Base-by-base conservation (phyloP, 2,797 vertebrate genomes). In the Catostomus latipinnis region DNA sequence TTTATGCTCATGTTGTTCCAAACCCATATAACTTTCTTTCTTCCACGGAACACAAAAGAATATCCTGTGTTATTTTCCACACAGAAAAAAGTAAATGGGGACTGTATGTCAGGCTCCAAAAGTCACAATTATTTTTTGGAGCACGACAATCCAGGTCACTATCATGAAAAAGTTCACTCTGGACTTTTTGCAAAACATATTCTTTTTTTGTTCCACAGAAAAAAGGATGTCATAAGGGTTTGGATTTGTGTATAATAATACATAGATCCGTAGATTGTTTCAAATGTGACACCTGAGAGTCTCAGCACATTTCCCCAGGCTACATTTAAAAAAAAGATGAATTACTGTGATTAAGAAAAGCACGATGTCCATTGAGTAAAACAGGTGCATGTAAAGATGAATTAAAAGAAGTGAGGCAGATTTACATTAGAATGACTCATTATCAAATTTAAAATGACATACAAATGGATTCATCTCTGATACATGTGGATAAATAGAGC, bases 401-500 rank as follows among this genome's bases (percentile, higher is more conserved):
- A 34, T 34, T 34, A 34, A 34, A 34, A 34, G n/a, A 10, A 50
- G 13, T 9, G 7, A 54, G 43, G 53, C 6, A 18, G 12, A 45
- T 62, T 62, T 0, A 7, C 16, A 4, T 34, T 62, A 50, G 12
- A 62, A 6, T 9, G 9, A 16, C 50, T 65, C 34, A 8, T 74
- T 13, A 53, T 65, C n/a, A 48, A 48, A 18, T 76, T 48, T n/a
- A 50, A 73, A 61, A 18, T 1, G 11, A 34, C 16, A 49, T 16
- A 16, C 5, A 48, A 60, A 9, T 12, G 14, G 2, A 14, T 67
- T 75, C 0, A 10, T 57, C 16, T 16, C 14, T 66, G 13, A 22
- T 8, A 49, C 49, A 3, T 34, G 34, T 34, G 34, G 11, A 76
- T 76, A 57, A 76, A 76, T 67, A 67, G 12, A 58, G 12, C 74